Percentiles rank a stretch among this genome's conserved stretches.
Evolutionary conservation across 2,113 vertebrate species (phyloP).

Genomic region (Anseranas semipalmata): DNA sequence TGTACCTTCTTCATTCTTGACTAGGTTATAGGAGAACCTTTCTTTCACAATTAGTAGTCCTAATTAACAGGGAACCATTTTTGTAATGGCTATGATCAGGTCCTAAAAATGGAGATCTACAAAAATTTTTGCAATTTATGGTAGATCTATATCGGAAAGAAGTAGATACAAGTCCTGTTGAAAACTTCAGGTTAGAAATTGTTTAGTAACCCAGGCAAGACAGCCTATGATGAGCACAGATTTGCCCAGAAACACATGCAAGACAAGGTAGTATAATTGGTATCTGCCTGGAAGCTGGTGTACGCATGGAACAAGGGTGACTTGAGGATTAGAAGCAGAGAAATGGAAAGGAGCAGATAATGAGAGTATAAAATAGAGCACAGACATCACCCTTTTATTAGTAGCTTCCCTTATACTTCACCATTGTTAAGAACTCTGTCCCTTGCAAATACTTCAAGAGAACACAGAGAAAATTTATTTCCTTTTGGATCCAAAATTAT

Average conservation of each 20-base stretch:
- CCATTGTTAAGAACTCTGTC: not conserved
- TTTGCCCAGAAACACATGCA: not conserved
- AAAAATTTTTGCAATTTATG: not conserved
- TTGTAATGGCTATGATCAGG: not conserved
- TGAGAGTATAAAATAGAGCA: not conserved
- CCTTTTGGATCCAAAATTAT: not conserved
- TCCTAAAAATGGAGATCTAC: not conserved
- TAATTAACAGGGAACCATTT: not conserved
- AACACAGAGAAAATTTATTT: not conserved
- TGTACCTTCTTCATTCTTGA: not conserved
- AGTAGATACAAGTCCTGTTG: not conserved
- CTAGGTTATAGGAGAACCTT: not conserved
- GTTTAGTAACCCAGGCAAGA: not conserved
- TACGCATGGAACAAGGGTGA: not conserved
- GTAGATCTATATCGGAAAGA: not conserved
- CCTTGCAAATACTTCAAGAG: not conserved
- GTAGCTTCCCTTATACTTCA: not conserved
- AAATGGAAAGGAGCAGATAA: not conserved
- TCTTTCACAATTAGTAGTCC: not conserved
- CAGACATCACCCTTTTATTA: not conserved
- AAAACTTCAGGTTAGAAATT: not conserved
- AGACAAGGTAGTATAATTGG: not conserved
- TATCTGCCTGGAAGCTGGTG: not conserved
- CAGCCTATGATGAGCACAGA: not conserved
- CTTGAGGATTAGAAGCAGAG: not conserved